Conservation (phyloP, 1,140 invertebrate genomes). For the Trissolcus basalis region DNA sequence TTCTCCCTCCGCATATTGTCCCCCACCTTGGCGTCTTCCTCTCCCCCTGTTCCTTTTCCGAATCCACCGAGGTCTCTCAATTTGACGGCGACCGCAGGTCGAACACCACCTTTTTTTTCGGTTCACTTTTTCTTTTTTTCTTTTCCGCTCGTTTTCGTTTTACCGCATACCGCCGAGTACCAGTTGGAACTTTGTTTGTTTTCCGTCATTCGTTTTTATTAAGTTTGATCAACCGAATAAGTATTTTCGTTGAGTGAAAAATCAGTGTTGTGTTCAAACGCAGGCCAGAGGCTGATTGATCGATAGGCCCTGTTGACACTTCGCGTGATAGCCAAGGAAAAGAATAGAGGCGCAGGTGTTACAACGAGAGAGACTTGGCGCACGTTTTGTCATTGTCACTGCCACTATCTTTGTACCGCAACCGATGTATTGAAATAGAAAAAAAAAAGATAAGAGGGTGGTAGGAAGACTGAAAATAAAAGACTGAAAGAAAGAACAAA, state of each 20-base stretch:
- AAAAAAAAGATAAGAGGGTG: too few relatives aligned
- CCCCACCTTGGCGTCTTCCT: neutral
- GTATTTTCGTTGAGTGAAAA: constrained; percentile 1
- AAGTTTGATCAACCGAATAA: too few relatives aligned
- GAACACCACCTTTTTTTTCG: constrained; percentile 3
- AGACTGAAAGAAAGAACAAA: neutral
- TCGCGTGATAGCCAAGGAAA: constrained; percentile 2
- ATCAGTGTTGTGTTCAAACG: constrained; percentile 9
- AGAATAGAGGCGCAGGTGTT: constrained; percentile 7
- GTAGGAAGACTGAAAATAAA: too few relatives aligned
- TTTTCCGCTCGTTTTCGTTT: constrained; percentile 8
- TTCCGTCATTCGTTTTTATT: too few relatives aligned
- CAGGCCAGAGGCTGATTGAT: constrained; percentile 6
- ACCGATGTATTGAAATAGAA: neutral
- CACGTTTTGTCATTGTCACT: constrained; percentile 8
- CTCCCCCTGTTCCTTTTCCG: constrained; percentile 1
- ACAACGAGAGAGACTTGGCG: neutral
- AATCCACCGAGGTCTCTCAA: constrained; percentile 3
- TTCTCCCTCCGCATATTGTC: neutral
- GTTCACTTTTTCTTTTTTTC: constrained; percentile 1
- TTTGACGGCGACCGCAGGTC: constrained; percentile 13
- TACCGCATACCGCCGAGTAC: too few relatives aligned
- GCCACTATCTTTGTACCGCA: constrained; percentile 1
- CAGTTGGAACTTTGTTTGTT: too few relatives aligned
- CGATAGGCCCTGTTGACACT: constrained; percentile 22